phyloP scores from a whole-genome alignment of 2,888 invertebrate species.

The Syrphus vitripennis region DNA sequence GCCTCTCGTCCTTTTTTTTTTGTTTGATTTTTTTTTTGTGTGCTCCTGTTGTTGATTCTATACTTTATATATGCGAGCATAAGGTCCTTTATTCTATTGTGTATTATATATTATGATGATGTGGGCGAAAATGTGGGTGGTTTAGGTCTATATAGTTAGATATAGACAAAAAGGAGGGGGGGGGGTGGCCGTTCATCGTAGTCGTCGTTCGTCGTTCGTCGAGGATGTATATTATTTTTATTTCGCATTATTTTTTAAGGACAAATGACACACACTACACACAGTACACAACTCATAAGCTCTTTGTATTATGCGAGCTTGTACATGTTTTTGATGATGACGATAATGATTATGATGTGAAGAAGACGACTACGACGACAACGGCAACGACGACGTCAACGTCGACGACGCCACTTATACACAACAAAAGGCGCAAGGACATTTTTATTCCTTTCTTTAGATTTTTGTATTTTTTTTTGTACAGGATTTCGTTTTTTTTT shows the following conservation, averaged over 20 bases:
- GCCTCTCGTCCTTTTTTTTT: not conserved
- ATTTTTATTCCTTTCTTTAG: conserved; percentile 66
- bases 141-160: not conserved
- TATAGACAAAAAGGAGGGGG: not conserved
- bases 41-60: conserved; percentile 9
- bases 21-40: no score
- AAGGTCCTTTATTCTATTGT: conserved; percentile 53
- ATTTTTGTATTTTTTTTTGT: not conserved
- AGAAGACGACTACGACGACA: conserved; percentile 16
- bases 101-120: conserved; percentile 22
- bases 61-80: conserved; percentile 18
- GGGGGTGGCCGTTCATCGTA: not conserved
- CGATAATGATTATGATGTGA: conserved; percentile 44
- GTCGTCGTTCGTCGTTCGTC: no score
- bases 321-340: conserved; percentile 68
- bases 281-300: conserved; percentile 67
- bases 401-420: conserved; percentile 68
- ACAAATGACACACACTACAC: conserved; percentile 68
- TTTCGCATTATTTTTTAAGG: conserved; percentile 71
- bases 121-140: not conserved
- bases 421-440: conserved; percentile 71
- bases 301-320: conserved; percentile 70
- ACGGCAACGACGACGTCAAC: conserved; percentile 18
- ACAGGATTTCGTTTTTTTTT: not conserved
- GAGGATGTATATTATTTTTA: conserved; percentile 69